Evolutionary conservation across 2,888 invertebrate species (phyloP), one percentile per base, ranked within the genome.

Genomic region (Ichneumoninae sp.): DNA sequence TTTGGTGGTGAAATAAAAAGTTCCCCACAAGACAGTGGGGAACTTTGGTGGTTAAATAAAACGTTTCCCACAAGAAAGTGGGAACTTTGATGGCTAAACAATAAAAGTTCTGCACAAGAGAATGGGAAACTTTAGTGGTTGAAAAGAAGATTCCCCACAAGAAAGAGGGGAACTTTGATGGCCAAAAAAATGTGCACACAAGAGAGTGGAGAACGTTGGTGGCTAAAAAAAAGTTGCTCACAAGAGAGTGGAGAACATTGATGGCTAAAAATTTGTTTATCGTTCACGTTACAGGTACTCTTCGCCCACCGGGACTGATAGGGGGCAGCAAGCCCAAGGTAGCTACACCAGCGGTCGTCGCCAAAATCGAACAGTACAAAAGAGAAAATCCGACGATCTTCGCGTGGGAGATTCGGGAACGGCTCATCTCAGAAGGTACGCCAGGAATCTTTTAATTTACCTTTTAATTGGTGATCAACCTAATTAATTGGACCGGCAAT

Each of bases 331-430:
- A 99, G 94, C 98, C 98, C 4, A 99, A 99, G 95, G 99, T 99
- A 83, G 99, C 99, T 81, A 99, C 99, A 44, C 99, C 99, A 30
- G 97, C 98, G 16, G 99, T 99, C 74, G 99, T 99, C 85, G 97
- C 98, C 87, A 99, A 99, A 95, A 99, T 99, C 92, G 99, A 99
- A 94, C 98, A 98, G 94, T 99, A 99, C 96, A 99, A 99, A 95
- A 95, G 98, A 90, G 99, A 99, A 94, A 99, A 99, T 94, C 99
- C 99, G 3, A 99, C 99, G 84, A 99, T 99, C 92, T 99, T 99
- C 94, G 99, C 99, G 68, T 99, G 99, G 99, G 99, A 99, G 95
- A 99, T 99, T 89, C 95, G 99, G 81, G 99, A 99, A 94, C 96
- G 98, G 94, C 96, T 99, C 86, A 98, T 99, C 92, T 97, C 98